phyloP scores from a whole-genome alignment of 2,888 invertebrate genomes.

The Odontothrips loti region DNA sequence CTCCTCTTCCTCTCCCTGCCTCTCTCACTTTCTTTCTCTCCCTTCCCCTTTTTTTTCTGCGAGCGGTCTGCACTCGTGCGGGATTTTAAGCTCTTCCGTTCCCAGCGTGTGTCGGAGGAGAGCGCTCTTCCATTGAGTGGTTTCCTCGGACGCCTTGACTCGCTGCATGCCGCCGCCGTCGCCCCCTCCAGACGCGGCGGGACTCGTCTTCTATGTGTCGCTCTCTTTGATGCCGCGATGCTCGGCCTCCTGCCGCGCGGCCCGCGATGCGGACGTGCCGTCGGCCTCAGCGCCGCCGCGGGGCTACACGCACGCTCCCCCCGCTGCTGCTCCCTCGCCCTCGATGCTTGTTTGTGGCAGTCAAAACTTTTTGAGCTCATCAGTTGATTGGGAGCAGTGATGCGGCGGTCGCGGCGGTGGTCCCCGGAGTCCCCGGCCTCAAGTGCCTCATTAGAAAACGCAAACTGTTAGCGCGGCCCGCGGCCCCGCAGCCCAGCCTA shows the following conservation, averaged over 20 bases:
- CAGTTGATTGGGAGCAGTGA: not conserved
- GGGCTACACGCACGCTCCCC: not conserved
- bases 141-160: not conserved
- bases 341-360: not conserved
- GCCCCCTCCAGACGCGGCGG: not conserved
- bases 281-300: too few species aligned
- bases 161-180: not conserved
- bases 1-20: not conserved
- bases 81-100: constrained; percentile 4
- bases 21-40: not conserved
- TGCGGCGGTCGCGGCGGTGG: not conserved
- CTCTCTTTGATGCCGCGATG: not conserved
- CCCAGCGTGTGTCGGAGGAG: not conserved
- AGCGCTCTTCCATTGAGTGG: constrained; percentile 10
- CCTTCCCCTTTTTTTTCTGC: not conserved
- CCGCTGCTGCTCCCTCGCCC: not conserved
- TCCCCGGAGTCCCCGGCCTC: not conserved
- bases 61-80: not conserved
- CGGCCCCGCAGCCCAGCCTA: too few species aligned
- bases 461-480: too few species aligned
- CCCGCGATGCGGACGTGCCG: too few species aligned
- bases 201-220: not conserved
- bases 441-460: not conserved
- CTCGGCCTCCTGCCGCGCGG: not conserved
- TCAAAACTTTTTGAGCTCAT: not conserved